A percentile compares a stretch with the other conserved stretches of the same genome.
Conservation (phyloP, 2,797 vertebrate species). For the Megalops cyprinoides region DNA sequence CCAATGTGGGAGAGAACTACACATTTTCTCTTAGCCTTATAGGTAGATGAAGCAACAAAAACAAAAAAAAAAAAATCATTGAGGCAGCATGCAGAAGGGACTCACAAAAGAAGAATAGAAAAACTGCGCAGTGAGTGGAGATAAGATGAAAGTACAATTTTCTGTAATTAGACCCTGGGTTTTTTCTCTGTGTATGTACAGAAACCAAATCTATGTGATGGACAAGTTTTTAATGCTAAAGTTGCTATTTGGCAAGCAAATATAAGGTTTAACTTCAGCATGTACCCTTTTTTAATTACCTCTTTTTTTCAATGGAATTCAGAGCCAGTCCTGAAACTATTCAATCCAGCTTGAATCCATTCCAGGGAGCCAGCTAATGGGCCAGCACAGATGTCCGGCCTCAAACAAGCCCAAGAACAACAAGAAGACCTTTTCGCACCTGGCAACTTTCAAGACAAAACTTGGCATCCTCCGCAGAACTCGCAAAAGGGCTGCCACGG, state of each 20-base stretch:
- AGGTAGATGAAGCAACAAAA: too few relatives aligned
- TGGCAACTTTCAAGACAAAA: slow-evolving; percentile 77
- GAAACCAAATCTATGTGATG: not conserved
- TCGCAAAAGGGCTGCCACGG: slow-evolving; percentile 69
- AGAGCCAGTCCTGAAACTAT: too few relatives aligned
- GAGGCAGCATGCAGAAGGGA: not conserved
- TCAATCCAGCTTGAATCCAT: slow-evolving; percentile 54
- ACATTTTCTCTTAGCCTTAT: not conserved
- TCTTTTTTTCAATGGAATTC: slow-evolving; percentile 60
- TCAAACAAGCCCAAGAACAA: slow-evolving; percentile 73
- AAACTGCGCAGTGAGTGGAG: not conserved
- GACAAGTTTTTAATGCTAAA: not conserved
- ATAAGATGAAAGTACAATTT: not conserved
- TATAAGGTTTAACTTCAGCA: slow-evolving; percentile 29
- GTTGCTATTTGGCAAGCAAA: slow-evolving; percentile 18
- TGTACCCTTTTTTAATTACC: slow-evolving; percentile 45
- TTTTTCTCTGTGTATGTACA: not conserved
- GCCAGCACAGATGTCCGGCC: slow-evolving; percentile 70
- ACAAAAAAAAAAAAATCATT: too few relatives aligned
- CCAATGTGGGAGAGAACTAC: not conserved
- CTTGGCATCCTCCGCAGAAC: slow-evolving; percentile 69
- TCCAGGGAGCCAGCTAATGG: slow-evolving; percentile 58
- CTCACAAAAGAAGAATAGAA: not conserved
- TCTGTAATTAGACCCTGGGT: not conserved
- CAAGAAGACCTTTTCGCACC: slow-evolving; percentile 72